phyloP scores from a whole-genome alignment of 2,797 vertebrate genomes.

The Channa striata region DNA sequence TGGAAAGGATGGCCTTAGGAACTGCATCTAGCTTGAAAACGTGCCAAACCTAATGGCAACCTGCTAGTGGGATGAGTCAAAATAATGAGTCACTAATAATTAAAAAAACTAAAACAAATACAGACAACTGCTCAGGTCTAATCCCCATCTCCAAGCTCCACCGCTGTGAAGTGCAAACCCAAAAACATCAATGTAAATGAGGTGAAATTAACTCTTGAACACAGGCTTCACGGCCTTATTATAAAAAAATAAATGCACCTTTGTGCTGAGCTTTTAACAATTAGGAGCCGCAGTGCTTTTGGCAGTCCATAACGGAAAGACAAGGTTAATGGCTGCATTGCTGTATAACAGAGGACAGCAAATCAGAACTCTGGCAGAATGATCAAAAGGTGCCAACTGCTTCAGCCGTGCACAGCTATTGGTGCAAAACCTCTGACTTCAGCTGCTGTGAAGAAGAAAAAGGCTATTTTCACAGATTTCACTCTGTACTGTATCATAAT shows the following conservation, averaged over 20 bases:
- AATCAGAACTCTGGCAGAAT: slow-evolving; percentile 43
- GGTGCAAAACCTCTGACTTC: slow-evolving; percentile 34
- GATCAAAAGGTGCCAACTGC: slow-evolving; percentile 53
- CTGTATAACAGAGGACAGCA: slow-evolving; percentile 22
- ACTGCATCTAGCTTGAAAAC: too few species aligned
- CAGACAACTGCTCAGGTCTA: slow-evolving; percentile 24
- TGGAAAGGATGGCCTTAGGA: too few species aligned
- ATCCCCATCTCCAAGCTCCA: neutral
- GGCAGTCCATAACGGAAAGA: slow-evolving; percentile 26
- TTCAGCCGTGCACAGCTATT: slow-evolving; percentile 41
- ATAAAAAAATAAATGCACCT: slow-evolving; percentile 11
- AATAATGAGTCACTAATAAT: slow-evolving; percentile 13
- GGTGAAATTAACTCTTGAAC: slow-evolving; percentile 22
- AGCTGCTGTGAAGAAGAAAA: slow-evolving; percentile 27
- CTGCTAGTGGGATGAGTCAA: too few species aligned
- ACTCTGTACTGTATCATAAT: slow-evolving; percentile 19
- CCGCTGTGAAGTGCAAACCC: slow-evolving; percentile 32
- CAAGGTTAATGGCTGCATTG: slow-evolving; percentile 49
- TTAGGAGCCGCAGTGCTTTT: slow-evolving; percentile 18
- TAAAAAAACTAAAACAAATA: neutral
- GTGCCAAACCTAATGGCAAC: too few species aligned
- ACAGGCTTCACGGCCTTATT: neutral
- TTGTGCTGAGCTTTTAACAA: slow-evolving; percentile 21
- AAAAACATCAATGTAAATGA: slow-evolving; percentile 6
- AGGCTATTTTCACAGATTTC: slow-evolving; percentile 20